Base-by-base conservation (phyloP, 2,113 vertebrate genomes). In the Serilophus lunatus region DNA sequence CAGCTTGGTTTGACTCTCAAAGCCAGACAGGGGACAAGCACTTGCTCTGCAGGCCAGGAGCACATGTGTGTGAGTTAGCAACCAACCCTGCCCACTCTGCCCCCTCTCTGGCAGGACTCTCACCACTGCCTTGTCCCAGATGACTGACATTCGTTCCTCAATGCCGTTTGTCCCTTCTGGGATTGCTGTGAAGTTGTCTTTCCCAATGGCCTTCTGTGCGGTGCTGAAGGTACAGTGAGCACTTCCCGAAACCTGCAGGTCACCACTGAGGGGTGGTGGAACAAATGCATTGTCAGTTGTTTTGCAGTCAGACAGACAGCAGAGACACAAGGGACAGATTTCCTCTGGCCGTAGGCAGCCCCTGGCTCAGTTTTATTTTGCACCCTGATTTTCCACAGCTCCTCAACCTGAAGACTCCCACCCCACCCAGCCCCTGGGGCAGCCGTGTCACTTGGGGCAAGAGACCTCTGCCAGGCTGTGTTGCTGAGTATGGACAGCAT, bases 121-220 rank as follows among this genome's bases (percentile, higher is more conserved):
- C 97, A 99, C 99, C 99, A 99, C 99, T 50, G 99, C 99, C 95
- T 99, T 99, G 96, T 99, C 99, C 99, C 99, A 99, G 97, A 99
- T 99, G 93, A 99, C 94, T 42, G 98, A 97, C 99, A 99, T 99
- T 47, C 99, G 97, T 72, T 99, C 99, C 97, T 99, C 99, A 77
- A 99, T 98, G 8, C 99, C 99, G 0, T 99, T 99, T 70, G 99
- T 99, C 36, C 99, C 99, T 72, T 99, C 99, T 1, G 99, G 99
- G 90, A 99, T 99, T 7, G 98, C 98, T 5, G 99, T 99, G 98
- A 99, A 99, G 96, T 99, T 99, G 82, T 99, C 99, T 94, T 99
- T 99, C n/a, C 99, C 99, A 4, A 99, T 98, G 13, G 99, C 99
- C 95, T 99, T 99, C 98, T 99, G 99, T 3, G 99, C 99, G 0